Percentiles rank a stretch among this genome's conserved stretches.
Evolutionary conservation across 2,888 invertebrate species (phyloP).

Genomic region (Trimorus sp.): DNA sequence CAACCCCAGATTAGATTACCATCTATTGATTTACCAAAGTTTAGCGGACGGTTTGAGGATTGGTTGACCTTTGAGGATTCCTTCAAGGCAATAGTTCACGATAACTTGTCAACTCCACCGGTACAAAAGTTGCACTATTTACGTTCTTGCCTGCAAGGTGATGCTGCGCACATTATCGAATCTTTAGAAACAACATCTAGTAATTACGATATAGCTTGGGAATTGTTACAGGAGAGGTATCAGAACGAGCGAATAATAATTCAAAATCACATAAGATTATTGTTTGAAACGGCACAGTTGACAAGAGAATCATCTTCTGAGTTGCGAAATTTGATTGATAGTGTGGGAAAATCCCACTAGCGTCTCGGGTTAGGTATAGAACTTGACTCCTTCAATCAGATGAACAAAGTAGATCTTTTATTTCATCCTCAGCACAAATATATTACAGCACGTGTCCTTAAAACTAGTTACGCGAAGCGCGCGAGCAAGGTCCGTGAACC

Average conservation of each 20-base stretch:
- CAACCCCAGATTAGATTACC: constrained; percentile 7
- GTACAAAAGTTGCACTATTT: constrained; percentile 28
- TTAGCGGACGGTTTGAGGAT: constrained; percentile 17
- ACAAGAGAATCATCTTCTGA: no score
- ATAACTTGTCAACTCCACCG: constrained; percentile 9
- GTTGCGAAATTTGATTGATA: no score
- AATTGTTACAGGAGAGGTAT: constrained; percentile 12
- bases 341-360: no score
- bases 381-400: no score
- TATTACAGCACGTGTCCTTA: no score
- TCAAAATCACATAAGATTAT: no score
- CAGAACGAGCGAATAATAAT: constrained; percentile 16
- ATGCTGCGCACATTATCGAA: constrained; percentile 16
- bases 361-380: no score
- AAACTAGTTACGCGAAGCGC: no score
- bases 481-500: no score
- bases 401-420: no score
- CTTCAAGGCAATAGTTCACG: constrained; percentile 15
- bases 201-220: constrained; percentile 23
- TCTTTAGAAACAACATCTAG: constrained; percentile 13
- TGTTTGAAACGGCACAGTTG: not conserved
- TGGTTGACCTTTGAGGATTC: constrained; percentile 26
- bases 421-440: no score
- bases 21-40: constrained; percentile 18
- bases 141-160: constrained; percentile 10